Base-by-base conservation (phyloP, 2,797 vertebrate genomes). In the Amniataba percoides region DNA sequence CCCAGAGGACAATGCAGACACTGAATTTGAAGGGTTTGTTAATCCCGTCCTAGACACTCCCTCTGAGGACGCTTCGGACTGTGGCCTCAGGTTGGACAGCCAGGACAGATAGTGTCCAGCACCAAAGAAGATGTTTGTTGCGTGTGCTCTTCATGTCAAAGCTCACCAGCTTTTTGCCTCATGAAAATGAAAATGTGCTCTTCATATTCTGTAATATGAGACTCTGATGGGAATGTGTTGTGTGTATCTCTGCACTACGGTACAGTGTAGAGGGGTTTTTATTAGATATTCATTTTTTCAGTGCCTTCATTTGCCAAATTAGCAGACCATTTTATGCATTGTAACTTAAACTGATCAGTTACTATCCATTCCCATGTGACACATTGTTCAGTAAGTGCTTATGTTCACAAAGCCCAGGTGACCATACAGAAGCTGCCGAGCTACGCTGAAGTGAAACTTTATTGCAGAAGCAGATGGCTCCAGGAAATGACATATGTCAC, bases 21-120 rank as follows among this genome's bases (percentile, higher is more conserved):
- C 96, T 0, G 97, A 97, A 65, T 98, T 96, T 1, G 94, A 96
- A 0, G 96, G 97, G 2, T 98, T 98, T 83, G 97, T 98, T 46
- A 98, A 98, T 63, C 97, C 97, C 0, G 96, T 97, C 21, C 87
- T 97, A 39, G 96, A 97, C 71, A 85, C 95, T 25, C 95, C 95
- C n/a, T 91, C 92, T 3, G 91, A 95, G 18, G 90, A 93, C 3
- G n/a, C 66, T 15, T 80, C 73, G 9, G 96, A 96, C 31, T 94
- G 93, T 0, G 66, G 88, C 71, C 81, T 89, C 76, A 64, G 36
- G 55, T 65, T 67, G 66, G 90, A 91, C 71, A 71, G 27, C 64
- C 87, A 90, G 90, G 91, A 90, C 86, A 94, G 94, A 94, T 93
- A 93, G 90, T 93, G 88, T 85, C 85, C 70, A 23, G 69, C 78